These are phyloP conservation scores for Lates calcarifer DNA, from an alignment of 2,113 vertebrate species.

Conservation along the genomic window DNA sequence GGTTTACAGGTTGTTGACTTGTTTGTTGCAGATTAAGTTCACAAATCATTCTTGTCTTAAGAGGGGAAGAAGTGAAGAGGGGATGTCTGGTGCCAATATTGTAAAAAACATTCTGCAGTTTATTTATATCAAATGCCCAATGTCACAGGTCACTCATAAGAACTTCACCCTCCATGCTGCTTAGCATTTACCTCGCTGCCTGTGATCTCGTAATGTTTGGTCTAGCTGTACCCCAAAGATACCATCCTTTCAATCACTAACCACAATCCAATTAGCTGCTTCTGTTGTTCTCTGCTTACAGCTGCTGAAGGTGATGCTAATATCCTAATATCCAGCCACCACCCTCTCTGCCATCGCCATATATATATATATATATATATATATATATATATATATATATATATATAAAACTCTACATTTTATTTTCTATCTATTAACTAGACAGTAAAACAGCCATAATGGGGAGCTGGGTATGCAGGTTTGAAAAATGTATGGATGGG, in stretches of 20 bases:
- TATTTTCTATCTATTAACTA: not conserved
- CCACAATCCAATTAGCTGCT: slow-evolving; percentile 27
- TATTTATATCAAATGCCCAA: not conserved
- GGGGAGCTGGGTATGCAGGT: not conserved
- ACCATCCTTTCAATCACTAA: slow-evolving; percentile 20
- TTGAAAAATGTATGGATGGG: not conserved
- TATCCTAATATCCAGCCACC: not conserved
- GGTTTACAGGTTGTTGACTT: slow-evolving; percentile 11
- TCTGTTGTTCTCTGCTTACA: slow-evolving; percentile 1
- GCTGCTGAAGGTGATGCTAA: slow-evolving; percentile 8
- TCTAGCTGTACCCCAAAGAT: not conserved
- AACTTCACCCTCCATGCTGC: not conserved
- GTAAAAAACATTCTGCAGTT: too few relatives aligned
- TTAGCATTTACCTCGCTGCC: not conserved
- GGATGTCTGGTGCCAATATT: too few relatives aligned
- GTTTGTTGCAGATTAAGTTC: not conserved
- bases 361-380: too few relatives aligned
- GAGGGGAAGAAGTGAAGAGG: too few relatives aligned
- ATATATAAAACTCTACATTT: not conserved
- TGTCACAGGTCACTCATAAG: not conserved
- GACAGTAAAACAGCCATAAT: not conserved
- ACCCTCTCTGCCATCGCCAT: not conserved
- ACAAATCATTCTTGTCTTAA: not conserved
- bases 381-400: too few relatives aligned
- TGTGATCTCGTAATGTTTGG: not conserved